Evolutionary conservation across 2,113 vertebrate genomes (phyloP).

Genomic region (Jacana jacana): DNA sequence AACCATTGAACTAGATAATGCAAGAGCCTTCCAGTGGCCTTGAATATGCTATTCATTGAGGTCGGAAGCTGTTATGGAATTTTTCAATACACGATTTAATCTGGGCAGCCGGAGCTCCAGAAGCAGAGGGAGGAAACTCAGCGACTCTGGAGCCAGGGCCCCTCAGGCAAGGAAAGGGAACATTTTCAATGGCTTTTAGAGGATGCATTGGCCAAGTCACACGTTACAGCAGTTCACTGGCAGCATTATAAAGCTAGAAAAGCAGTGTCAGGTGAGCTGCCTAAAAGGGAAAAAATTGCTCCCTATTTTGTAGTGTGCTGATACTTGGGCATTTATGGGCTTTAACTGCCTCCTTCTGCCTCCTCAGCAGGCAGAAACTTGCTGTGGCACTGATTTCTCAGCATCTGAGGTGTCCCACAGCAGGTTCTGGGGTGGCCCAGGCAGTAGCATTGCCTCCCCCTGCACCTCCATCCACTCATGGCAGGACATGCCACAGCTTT

Average conservation of each 20-base stretch:
- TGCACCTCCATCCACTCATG: background rate
- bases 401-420: background rate
- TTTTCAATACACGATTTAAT: constrained; percentile 47
- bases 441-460: background rate
- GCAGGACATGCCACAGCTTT: background rate
- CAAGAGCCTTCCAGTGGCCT: constrained; percentile 26
- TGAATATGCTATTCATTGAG: constrained; percentile 53
- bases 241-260: background rate
- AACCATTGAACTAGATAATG: constrained; percentile 4
- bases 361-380: background rate
- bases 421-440: rapidly evolving
- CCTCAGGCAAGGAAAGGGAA: constrained; percentile 10
- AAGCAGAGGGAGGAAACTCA: constrained; percentile 27
- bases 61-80: constrained; percentile 34
- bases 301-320: background rate
- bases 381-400: background rate
- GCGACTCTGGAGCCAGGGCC: background rate
- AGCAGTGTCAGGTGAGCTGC: constrained; percentile 10
- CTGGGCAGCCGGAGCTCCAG: constrained; percentile 24
- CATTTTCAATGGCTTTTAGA: background rate
- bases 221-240: background rate
- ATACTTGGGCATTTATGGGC: background rate
- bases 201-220: background rate
- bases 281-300: background rate
- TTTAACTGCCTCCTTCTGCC: background rate